Evolutionary conservation across 2,888 invertebrate genomes (phyloP).

Genomic region (Microplitis deprimator): DNA sequence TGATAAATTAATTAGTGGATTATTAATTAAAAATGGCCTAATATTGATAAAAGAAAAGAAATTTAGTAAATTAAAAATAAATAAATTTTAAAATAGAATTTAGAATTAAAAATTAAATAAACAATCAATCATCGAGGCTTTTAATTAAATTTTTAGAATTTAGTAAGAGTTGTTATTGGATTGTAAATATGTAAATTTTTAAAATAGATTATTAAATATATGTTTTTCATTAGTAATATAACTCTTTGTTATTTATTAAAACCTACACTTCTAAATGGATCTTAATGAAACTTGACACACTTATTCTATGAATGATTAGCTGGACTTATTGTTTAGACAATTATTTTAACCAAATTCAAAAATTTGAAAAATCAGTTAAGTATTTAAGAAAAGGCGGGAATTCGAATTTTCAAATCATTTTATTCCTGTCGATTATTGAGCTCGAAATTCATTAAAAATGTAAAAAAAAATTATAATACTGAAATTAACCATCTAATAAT

Average conservation of each 20-base stretch:
- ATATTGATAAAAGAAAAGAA: conserved; percentile 8
- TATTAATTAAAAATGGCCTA: conserved; percentile 32
- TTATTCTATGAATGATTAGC: no score
- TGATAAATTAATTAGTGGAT: not conserved
- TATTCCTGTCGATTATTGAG: no score
- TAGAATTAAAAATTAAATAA: conserved; percentile 12
- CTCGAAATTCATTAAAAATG: no score
- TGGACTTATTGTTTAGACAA: no score
- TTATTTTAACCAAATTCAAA: no score
- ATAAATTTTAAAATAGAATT: not conserved
- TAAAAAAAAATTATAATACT: no score
- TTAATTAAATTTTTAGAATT: conserved; percentile 29
- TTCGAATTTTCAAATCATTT: no score
- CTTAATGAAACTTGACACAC: no score
- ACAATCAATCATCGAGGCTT: conserved; percentile 34
- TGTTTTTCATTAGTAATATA: conserved; percentile 46
- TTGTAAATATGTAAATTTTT: conserved; percentile 56
- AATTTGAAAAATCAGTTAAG: no score
- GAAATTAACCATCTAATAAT: no score
- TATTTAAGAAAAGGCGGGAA: not conserved
- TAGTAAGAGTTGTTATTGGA: conserved; percentile 48
- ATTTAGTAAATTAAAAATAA: not conserved
- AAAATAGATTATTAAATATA: conserved; percentile 48
- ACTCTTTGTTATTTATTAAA: not conserved
- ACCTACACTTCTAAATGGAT: no score